These are phyloP conservation scores for Ornithorhynchus anatinus DNA, from an alignment of 2,113 vertebrate genomes.

Conservation along the genomic window DNA sequence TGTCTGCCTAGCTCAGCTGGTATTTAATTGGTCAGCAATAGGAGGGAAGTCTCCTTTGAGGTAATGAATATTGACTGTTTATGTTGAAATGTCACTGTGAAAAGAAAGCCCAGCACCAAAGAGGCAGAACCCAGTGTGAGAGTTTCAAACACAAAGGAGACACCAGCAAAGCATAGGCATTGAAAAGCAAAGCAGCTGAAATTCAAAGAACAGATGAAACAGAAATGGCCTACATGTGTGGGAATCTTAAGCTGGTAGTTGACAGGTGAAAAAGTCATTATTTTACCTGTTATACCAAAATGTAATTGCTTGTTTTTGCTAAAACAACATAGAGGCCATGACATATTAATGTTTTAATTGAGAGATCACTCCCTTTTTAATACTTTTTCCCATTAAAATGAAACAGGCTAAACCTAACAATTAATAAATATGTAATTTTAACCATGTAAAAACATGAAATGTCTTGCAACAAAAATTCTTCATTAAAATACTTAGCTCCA, in stretches of 20 bases:
- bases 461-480: rapidly evolving
- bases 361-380: constrained; percentile 41
- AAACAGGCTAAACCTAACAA: constrained; percentile 32
- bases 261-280: constrained; percentile 76
- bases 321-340: constrained; percentile 25
- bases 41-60: constrained; percentile 90
- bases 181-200: constrained; percentile 77
- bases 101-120: constrained; percentile 86
- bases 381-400: constrained; percentile 39
- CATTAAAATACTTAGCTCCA: not conserved
- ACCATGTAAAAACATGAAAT: not conserved
- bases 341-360: constrained; percentile 49
- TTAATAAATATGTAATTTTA: not conserved
- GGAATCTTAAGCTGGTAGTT: constrained; percentile 75
- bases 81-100: constrained; percentile 91
- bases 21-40: constrained; percentile 94
- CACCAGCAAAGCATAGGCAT: constrained; percentile 80
- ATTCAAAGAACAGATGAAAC: constrained; percentile 74
- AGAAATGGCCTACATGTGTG: constrained; percentile 75
- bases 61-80: constrained; percentile 94
- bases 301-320: constrained; percentile 62
- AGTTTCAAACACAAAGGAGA: constrained; percentile 85
- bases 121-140: constrained; percentile 86
- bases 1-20: constrained; percentile 86
- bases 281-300: constrained; percentile 69